Base-by-base conservation (phyloP, 1,140 invertebrate species). In the Halictus rubicundus region DNA sequence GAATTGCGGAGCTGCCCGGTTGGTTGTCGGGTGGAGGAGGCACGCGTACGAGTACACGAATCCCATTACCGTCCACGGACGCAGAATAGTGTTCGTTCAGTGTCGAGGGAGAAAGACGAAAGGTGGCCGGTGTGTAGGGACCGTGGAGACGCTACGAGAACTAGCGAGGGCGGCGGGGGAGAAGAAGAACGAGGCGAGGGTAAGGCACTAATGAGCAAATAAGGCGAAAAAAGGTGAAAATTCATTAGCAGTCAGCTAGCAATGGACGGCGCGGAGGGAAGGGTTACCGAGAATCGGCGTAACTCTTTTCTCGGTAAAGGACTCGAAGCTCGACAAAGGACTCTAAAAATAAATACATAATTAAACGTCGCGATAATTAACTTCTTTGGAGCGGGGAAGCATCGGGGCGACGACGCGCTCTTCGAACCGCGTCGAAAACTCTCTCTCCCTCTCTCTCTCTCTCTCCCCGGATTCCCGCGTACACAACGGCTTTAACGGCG, bases 301-400 rank as follows among this genome's bases (percentile, higher is more conserved):
- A 92, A 91, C 88, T 91, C 82, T 84, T 87, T 92, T 91, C 87
- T 79, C 78, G 68, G 87, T 89, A 91, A 84, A 85, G 70, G 78
- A 88, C 81, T 88, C 59, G 77, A 54, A 70, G 80, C 82, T 87
- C 84, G 88, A 91, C 89, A 90, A 91, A 92, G 89, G 86, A 84
- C 74, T 88, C 88, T 91, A 88, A 92, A 92, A 92, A 92, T 92
- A 91, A 91, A 90, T 91, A 89, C 90, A 90, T 92, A 91, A 92
- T 91, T 92, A 91, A 91, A 92, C 88, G 85, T 78, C 87, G 87
- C 87, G 88, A 92, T 91, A 92, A 92, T 90, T 89, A 90, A 91
- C 86, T 89, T 89, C 87, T 91, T 92, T 91, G 91, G 89, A 86
- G 85, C 78, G 73, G 72, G 65, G 16, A 61, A 32, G 63, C 54